A percentile compares a stretch with the other conserved stretches of the same genome.
Evolutionary conservation across 1,140 invertebrate species (phyloP).

Genomic region (Zaprionus taronus): DNA sequence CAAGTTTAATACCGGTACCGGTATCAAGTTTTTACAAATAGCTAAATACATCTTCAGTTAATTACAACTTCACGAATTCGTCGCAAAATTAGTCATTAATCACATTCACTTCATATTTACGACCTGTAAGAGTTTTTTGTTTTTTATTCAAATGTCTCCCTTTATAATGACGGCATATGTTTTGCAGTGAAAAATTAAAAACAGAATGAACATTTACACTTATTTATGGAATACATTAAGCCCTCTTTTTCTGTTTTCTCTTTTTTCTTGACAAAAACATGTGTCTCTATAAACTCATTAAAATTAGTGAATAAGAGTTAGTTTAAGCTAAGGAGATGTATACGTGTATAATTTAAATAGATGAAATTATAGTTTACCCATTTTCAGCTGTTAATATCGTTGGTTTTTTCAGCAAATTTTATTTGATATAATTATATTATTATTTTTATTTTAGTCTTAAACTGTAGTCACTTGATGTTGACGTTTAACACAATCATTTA

Average conservation of each 20-base stretch:
- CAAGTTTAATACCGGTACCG: background rate
- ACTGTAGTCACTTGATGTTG: background rate
- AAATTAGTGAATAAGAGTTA: background rate
- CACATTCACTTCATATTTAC: background rate
- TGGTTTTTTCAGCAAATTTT: background rate
- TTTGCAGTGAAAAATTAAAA: background rate
- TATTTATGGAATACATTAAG: background rate
- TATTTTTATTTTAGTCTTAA: background rate
- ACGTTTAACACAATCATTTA: background rate
- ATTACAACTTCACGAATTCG: slow-evolving; percentile 25
- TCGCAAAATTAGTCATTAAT: slow-evolving; percentile 16
- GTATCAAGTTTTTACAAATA: background rate
- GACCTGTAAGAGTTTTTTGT: background rate
- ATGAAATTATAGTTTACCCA: background rate
- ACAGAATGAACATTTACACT: background rate
- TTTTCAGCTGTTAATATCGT: background rate
- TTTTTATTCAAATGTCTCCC: background rate
- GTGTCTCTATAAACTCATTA: background rate
- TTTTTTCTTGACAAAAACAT: background rate
- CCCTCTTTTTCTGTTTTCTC: background rate
- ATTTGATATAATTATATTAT: no score
- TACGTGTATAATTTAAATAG: background rate
- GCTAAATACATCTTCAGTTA: slow-evolving; percentile 7
- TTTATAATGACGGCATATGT: background rate
- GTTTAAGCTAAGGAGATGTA: no score